These are phyloP conservation scores for Sinocyclocheilus anophthalmus DNA, from an alignment of 2,113 vertebrate species.

Conservation along the genomic window DNA sequence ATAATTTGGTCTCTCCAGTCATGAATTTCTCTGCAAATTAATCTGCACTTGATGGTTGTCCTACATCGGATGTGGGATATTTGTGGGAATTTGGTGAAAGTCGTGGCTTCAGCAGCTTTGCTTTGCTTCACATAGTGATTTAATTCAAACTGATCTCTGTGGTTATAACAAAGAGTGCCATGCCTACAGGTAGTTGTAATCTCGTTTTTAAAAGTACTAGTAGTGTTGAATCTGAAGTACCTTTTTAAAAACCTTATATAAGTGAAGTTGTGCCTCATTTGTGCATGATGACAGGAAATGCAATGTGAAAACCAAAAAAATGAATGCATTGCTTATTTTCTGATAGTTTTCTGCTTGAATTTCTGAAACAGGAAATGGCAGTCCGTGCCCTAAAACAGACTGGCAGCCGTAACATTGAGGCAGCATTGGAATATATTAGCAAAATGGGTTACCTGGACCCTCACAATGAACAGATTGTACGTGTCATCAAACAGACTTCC, in stretches of 20 bases:
- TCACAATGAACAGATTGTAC: slow-evolving; percentile 93
- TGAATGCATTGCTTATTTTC: background rate
- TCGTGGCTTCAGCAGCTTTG: background rate
- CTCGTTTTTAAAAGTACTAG: background rate
- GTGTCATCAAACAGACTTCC: slow-evolving; percentile 97
- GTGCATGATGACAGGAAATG: background rate
- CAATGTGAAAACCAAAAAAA: background rate
- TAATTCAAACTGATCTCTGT: background rate
- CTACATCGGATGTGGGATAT: background rate
- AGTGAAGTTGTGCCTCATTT: background rate
- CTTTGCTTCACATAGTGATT: background rate
- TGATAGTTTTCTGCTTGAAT: slow-evolving; percentile 5
- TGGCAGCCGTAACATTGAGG: slow-evolving; percentile 93
- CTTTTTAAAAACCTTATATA: background rate
- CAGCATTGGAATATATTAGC: slow-evolving; percentile 95
- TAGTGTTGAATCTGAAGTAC: background rate
- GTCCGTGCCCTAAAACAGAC: slow-evolving; percentile 95
- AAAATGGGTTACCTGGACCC: slow-evolving; percentile 99
- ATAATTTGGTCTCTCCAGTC: background rate
- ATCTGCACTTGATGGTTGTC: background rate
- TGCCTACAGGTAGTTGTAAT: background rate
- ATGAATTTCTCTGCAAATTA: background rate
- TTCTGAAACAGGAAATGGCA: slow-evolving; percentile 89
- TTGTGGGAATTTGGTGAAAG: background rate
- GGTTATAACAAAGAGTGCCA: background rate